Evolutionary conservation across 2,797 vertebrate species (phyloP), one percentile per base, ranked within the genome.

Genomic region (Sebastes taczanowskii): DNA sequence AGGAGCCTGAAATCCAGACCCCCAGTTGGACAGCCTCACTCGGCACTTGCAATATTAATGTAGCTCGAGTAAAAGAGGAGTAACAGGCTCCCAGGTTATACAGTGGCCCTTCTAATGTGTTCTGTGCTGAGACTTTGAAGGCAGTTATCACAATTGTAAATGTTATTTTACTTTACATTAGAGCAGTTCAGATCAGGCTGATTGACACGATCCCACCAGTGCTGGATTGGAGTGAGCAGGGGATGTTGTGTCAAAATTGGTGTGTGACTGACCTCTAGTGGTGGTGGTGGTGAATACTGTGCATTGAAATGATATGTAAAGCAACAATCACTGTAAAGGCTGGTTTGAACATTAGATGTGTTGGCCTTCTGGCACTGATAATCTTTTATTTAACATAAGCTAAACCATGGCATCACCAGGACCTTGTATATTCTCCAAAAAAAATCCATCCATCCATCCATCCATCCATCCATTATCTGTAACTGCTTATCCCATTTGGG

Each of bases 241-340:
- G 29, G 7, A 34, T 42, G 62, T 35, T n/a, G 20, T 62, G 52
- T 61, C 22, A 77, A 66, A 55, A 34, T 22, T 30, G 35, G 74
- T 82, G 67, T 72, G 73, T 84, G 82, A 88, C 83, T 93, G 92
- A 81, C 93, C 82, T 87, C 93, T 94, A 85, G 87, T 92, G 94
- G 93, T 74, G 0, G 93, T 74, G 0, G 6, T 29, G 2, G 7
- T 3, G 16, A 30, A 56, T 22, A 63, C 3, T 1, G n/a, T 25
- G 30, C 18, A 52, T 11, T 25, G 5, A 59, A 64, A 62, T 35
- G 8, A 67, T 3, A 13, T 4, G n/a, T 13, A 13, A 66, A 53
- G 56, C 35, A 34, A 32, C 59, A 22, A 27, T 27, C 2, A 27
- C 9, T 20, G 7, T 11, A n/a, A 58, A 22, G 9, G 27, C 46